Percentiles rank a stretch among this genome's conserved stretches.
Evolutionary conservation across 1,140 invertebrate species (phyloP).

Genomic region (Pygmarrhopalites habei): DNA sequence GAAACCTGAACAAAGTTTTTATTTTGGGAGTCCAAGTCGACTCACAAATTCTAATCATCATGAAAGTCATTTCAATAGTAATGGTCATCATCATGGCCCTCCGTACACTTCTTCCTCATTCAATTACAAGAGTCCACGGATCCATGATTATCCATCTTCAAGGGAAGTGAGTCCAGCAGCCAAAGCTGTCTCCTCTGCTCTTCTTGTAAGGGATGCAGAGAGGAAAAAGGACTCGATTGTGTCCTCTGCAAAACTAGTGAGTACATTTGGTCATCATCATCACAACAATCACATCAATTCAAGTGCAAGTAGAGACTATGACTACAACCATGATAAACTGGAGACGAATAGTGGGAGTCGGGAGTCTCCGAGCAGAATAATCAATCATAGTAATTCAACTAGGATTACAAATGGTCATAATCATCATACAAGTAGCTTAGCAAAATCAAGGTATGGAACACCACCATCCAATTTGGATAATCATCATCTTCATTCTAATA

Average conservation of each 20-base stretch:
- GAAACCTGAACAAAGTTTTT: conserved; percentile 5
- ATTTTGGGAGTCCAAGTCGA: conserved; percentile 1
- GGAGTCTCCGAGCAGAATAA: background rate
- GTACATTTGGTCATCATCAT: background rate
- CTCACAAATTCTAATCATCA: background rate
- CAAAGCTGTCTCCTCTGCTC: conserved; percentile 13
- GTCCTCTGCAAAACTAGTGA: conserved; percentile 23
- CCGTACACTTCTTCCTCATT: background rate
- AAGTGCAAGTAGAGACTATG: background rate
- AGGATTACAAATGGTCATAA: too few species aligned
- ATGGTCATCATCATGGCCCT: too few species aligned
- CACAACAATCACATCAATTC: background rate
- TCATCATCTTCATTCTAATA: too few species aligned
- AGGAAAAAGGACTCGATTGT: conserved; percentile 16
- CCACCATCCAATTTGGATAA: too few species aligned
- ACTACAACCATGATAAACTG: background rate
- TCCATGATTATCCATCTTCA: conserved; percentile 1
- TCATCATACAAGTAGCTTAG: too few species aligned
- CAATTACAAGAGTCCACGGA: conserved; percentile 8
- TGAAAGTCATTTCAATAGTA: background rate
- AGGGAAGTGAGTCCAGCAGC: conserved; percentile 5
- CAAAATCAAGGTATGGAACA: too few species aligned
- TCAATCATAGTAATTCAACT: background rate
- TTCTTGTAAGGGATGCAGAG: conserved; percentile 19
- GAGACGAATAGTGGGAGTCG: background rate